Evolutionary conservation across 2,888 invertebrate genomes (phyloP), one percentile per base, ranked within the genome.

Genomic region (Diplolepis rosae): DNA sequence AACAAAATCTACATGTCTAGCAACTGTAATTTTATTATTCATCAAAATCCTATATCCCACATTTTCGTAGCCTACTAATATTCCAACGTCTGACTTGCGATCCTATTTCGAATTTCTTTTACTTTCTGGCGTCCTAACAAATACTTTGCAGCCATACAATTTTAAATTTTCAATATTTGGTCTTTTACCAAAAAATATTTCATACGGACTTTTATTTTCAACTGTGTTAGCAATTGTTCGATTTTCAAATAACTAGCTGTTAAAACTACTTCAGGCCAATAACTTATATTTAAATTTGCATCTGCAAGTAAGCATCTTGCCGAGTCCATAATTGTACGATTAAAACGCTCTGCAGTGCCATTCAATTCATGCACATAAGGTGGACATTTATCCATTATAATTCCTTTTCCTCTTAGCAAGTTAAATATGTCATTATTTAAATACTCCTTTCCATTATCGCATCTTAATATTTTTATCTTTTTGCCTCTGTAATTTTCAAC

Each of bases 381-480:
- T n/a, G n/a, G n/a, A n/a, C n/a, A n/a, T n/a, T n/a, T n/a, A n/a
- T n/a, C 27, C 13, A 52, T 24, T 22, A 4, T 13, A 22, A 52
- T 52, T 52, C 52, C 52, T 9, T 52, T 52, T 4, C 22, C 9
- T 7, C 22, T n/a, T 13, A 9, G 5, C 7, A 52, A 52, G 4
- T 52, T 9, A 28, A 6, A 11, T 4, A 39, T 67, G 9, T 67
- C 50, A 2, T 15, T n/a, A 24, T 70, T 52, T 30, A 66, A 35
- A 32, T 56, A 70, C 45, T 66, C 48, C 22, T 35, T 45, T 4
- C 67, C 51, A 6, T 68, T 68, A 22, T 68, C 68, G 7, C 66
- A 70, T 22, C 32, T 65, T 0, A 66, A 18, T 15, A 56, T 70
- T 15, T 66, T 66, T 15, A n/a, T 66, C 18, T 7, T 56, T 27